Evolutionary conservation across 2,113 vertebrate genomes (phyloP), one percentile per base, ranked within the genome.

Genomic region (Glaucomys volans): DNA sequence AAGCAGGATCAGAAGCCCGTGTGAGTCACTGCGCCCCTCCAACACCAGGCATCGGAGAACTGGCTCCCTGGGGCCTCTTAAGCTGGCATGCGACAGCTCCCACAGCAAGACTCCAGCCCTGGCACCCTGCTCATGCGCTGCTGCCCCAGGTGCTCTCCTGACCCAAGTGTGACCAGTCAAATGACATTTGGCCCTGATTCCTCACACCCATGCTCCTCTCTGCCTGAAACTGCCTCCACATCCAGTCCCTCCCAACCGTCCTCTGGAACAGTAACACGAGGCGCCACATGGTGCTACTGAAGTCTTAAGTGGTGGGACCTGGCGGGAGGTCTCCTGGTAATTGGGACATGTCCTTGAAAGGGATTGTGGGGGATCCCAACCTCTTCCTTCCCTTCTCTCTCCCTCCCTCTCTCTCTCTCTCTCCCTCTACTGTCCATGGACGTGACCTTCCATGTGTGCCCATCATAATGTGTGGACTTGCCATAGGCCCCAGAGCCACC

Each of bases 221-320:
- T 66, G 13, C 87, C 85, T 47, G 28, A 32, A 9, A 18, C 3
- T 9, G 12, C 76, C 18, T 47, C 42, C 40, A 10, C 0, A 0
- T 22, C 44, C 40, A 42, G 1, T 1, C 42, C 47, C 10, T 1
- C 14, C 14, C 32, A 71, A 22, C 4, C 2, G 3, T 6, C 80
- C 44, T 40, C 24, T 10, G 30, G 13, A 24, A 75, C 26, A 7
- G 20, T 20, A 2, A 30, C 2, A 3, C 0, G 0, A 8, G 28
- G 35, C 30, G 37, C 35, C 24, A 74, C 13, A 13, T 54, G 28
- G 28, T 2, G 62, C 12, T 35, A 14, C 6, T 17, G n/a, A 76
- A 24, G 47, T 6, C 28, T 75, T 30, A 64, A 62, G 24, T 62
- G n/a, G 18, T 47, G 22, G 30, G 20, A 57, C 26, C 35, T 50